Base-by-base conservation (phyloP, 1,140 invertebrate genomes). In the Aradophagus sp. region DNA sequence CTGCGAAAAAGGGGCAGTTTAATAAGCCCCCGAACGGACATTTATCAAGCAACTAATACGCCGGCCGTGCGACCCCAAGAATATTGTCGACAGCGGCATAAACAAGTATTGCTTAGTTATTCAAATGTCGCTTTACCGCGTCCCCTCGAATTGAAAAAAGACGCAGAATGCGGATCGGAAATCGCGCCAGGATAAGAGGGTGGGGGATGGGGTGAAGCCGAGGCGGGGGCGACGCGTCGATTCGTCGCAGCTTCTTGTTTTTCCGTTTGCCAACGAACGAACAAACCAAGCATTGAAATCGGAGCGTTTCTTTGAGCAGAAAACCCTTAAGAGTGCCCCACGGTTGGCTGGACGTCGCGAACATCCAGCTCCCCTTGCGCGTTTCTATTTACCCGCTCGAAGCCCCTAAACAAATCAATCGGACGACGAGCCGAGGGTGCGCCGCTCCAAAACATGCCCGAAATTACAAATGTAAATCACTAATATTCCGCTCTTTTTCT, bases 391-490 rank as follows among this genome's bases (percentile, higher is more conserved):
- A 73, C 63, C 13, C 48, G 35, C 26, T 12, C 23, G 71, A 73
- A 73, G 65, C 63, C 71, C 70, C 65, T 68, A 73, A 73, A 68
- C 63, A 73, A 73, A 73, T 73, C 71, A 73, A 68, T 68, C 38
- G 58, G 58, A 65, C 70, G 58, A 65, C 70, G 20, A 63, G 42
- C n/a, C 32, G 52, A 55, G 63, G 70, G 70, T 42, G 52, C 50
- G 41, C 44, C 23, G 12, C 26, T 12, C 11, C 14, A 32, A 19
- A 17, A 56, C 19, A 48, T 66, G 34, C 34, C 45, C 26, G 26
- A 62, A 66, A 72, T 62, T 62, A 59, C 55, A 48, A 72, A 61
- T 56, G 69, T 65, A 66, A 62, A 66, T 73, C 62, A 45, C 62
- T 66, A 61, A 72, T 72, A 52, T 31, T 16, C 16, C 36, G 38